Evolutionary conservation across 2,888 invertebrate species (phyloP).

Genomic region (Sceliomorpha sp.): DNA sequence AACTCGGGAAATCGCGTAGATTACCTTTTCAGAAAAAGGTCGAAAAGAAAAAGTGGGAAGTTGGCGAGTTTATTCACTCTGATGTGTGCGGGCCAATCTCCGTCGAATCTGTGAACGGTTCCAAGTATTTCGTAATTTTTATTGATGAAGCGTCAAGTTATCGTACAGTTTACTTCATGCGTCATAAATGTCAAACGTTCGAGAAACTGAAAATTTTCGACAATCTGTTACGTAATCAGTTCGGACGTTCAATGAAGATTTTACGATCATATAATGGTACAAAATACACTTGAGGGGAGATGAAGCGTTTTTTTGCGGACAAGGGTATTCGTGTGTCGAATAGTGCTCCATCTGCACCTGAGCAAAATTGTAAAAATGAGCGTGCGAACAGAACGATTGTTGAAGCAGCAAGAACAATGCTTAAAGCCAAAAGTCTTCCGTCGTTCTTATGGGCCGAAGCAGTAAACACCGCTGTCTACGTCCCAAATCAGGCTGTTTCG

Average conservation of each 20-base stretch:
- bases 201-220: constrained; percentile 30
- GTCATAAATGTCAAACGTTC: no score
- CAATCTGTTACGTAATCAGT: constrained; percentile 11
- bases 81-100: constrained; percentile 11
- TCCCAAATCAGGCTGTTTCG: neutral
- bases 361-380: constrained; percentile 8
- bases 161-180: constrained; percentile 34
- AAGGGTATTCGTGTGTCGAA: neutral
- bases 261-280: constrained; percentile 38
- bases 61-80: neutral
- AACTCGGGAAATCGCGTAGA: constrained; percentile 17
- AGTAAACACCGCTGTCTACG: constrained; percentile 14
- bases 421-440: constrained; percentile 8
- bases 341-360: constrained; percentile 2
- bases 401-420: constrained; percentile 15
- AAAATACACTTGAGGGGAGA: no score
- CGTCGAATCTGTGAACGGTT: constrained; percentile 26
- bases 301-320: no score
- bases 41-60: neutral
- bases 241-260: constrained; percentile 27
- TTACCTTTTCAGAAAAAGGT: constrained; percentile 21
- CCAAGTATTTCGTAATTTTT: constrained; percentile 34
- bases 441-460: constrained; percentile 17
- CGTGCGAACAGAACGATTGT: constrained; percentile 15
- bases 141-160: constrained; percentile 26